Conservation (phyloP, 2,797 vertebrate genomes). For the Acridotheres tristis region DNA sequence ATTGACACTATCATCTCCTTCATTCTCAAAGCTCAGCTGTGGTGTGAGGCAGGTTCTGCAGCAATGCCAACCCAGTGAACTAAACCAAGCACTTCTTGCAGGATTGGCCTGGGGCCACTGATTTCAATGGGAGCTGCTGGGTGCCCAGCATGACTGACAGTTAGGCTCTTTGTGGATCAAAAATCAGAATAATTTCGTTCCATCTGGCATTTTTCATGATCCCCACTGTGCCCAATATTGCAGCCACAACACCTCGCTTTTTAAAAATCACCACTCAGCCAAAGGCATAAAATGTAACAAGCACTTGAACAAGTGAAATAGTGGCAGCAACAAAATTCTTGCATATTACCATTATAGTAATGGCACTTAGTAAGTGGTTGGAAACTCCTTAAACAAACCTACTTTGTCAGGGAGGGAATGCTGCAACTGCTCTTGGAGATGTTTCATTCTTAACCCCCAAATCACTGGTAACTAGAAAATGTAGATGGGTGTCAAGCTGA, state of each 20-base stretch:
- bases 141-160: constrained; percentile 56
- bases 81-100: not conserved
- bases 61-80: not conserved
- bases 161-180: constrained; percentile 42
- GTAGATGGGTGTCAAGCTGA: not conserved
- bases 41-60: not conserved
- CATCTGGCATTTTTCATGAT: constrained; percentile 50
- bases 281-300: constrained; percentile 4
- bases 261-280: not conserved
- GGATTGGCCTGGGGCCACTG: constrained; percentile 39
- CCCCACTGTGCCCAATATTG: constrained; percentile 24
- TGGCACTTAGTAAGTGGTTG: not conserved
- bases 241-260: not conserved
- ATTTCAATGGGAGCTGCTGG: constrained; percentile 50
- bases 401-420: not conserved
- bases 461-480: not conserved
- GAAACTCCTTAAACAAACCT: not conserved
- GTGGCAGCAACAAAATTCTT: not conserved
- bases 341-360: not conserved
- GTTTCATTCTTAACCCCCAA: not conserved
- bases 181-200: constrained; percentile 55
- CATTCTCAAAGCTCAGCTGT: not conserved
- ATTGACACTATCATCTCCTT: not conserved
- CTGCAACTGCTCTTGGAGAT: not conserved
- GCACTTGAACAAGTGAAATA: not conserved